Evolutionary conservation across 2,113 vertebrate genomes (phyloP).

Genomic region (Eulacestoma nigropectus): DNA sequence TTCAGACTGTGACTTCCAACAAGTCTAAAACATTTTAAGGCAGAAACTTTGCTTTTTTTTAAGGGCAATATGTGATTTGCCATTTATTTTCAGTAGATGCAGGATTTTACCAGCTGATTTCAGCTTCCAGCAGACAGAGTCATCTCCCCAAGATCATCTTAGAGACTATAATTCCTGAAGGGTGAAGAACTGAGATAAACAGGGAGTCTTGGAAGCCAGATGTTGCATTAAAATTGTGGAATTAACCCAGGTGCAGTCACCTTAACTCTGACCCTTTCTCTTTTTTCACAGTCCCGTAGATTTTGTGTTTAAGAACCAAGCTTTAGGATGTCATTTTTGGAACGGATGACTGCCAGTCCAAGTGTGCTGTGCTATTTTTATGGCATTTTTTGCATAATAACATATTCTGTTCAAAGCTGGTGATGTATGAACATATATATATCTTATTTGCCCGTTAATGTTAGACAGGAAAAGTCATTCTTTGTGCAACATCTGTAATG

Average conservation of each 20-base stretch:
- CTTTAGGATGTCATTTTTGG: neutral
- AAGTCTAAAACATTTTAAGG: neutral
- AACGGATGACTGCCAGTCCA: neutral
- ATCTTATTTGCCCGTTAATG: neutral
- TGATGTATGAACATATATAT: neutral
- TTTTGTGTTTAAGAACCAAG: neutral
- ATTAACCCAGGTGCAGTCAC: neutral
- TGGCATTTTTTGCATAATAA: neutral
- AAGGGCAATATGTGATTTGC: neutral
- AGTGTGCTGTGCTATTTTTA: neutral
- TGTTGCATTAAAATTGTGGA: neutral
- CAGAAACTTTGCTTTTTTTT: fast-evolving
- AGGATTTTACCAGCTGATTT: neutral
- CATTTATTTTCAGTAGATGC: neutral
- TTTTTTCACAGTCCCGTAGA: neutral
- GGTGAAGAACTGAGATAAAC: neutral
- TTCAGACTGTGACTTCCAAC: neutral
- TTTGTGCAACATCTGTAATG: slow-evolving; percentile 1
- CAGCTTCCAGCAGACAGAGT: neutral
- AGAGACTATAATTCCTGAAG: neutral
- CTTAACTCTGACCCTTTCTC: neutral
- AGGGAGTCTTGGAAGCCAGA: neutral
- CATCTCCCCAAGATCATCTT: neutral
- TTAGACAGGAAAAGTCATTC: neutral
- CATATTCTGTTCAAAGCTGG: neutral